Conservation (phyloP, 2,888 invertebrate genomes). For the Meganola albula region DNA sequence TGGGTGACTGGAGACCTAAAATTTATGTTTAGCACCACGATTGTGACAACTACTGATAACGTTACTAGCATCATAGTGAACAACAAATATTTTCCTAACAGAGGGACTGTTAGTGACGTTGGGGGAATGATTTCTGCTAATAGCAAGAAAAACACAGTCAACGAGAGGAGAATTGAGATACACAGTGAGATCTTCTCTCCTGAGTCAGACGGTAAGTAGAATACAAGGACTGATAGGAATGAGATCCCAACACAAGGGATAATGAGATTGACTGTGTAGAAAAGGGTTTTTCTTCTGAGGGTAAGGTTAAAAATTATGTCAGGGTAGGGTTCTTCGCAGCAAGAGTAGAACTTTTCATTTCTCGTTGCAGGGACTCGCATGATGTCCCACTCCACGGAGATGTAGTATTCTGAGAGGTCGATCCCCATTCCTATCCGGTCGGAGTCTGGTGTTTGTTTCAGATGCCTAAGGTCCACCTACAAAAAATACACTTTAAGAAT, state of each 20-base stretch:
- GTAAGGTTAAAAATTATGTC: conserved; percentile 99
- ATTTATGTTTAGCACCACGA: conserved; percentile 95
- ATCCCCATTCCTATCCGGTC: conserved; percentile 93
- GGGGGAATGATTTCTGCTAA: conserved; percentile 97
- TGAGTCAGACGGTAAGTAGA: conserved; percentile 97
- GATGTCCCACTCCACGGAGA: conserved; percentile 99
- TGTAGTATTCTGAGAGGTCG: conserved; percentile 95
- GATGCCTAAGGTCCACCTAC: conserved; percentile 93
- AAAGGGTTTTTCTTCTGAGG: conserved; percentile 94
- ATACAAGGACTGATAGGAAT: conserved; percentile 96
- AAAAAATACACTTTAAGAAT: conserved; percentile 29
- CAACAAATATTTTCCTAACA: conserved; percentile 93
- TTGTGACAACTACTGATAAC: conserved; percentile 94
- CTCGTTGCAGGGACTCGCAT: conserved; percentile 94
- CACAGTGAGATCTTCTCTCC: conserved; percentile 98
- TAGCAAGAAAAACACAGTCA: conserved; percentile 95
- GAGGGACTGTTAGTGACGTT: conserved; percentile 93
- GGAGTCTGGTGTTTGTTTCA: conserved; percentile 91
- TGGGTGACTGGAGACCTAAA: conserved; percentile 95
- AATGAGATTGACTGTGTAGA: conserved; percentile 98
- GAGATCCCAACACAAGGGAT: conserved; percentile 98
- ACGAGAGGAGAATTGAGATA: conserved; percentile 93
- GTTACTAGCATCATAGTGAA: conserved; percentile 97
- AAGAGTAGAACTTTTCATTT: conserved; percentile 95
- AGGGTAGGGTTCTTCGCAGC: conserved; percentile 97